Conservation (phyloP, 2,888 invertebrate species). For the Cheilosia pagana region DNA sequence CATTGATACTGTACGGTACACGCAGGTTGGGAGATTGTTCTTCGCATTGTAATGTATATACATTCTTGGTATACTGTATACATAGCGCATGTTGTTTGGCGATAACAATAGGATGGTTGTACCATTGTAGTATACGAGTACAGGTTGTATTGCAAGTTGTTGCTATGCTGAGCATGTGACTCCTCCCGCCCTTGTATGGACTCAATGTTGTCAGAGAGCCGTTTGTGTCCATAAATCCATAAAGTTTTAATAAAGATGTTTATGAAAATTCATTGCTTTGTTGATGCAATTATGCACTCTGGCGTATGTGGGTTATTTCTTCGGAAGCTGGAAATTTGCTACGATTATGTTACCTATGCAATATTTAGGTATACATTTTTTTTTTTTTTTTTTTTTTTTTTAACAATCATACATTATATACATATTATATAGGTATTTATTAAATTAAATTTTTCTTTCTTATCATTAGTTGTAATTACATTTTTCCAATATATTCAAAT, state of each 20-base stretch:
- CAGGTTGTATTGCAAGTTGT: not conserved
- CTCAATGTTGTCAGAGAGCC: not conserved
- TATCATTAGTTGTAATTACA: too few species aligned
- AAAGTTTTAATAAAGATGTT: not conserved
- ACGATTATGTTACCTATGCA: not conserved
- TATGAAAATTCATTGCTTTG: not conserved
- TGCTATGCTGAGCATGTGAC: slow-evolving; percentile 4
- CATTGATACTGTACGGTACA: too few species aligned
- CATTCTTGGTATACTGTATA: too few species aligned
- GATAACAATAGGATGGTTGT: not conserved
- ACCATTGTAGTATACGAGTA: too few species aligned
- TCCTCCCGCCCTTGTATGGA: not conserved
- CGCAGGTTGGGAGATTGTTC: too few species aligned
- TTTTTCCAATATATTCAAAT: too few species aligned
- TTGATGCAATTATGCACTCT: slow-evolving; percentile 2
- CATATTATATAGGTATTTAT: too few species aligned
- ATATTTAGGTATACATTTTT: too few species aligned
- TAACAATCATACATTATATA: too few species aligned
- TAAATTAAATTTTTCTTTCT: too few species aligned
- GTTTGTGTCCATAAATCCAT: not conserved
- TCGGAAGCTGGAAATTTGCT: not conserved
- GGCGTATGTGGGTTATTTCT: slow-evolving; percentile 5
- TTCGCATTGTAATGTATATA: too few species aligned
- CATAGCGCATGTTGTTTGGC: not conserved
- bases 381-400: too few species aligned